Base-by-base conservation (phyloP, 2,888 invertebrate genomes). In the Acanthacorydalis orientalis region DNA sequence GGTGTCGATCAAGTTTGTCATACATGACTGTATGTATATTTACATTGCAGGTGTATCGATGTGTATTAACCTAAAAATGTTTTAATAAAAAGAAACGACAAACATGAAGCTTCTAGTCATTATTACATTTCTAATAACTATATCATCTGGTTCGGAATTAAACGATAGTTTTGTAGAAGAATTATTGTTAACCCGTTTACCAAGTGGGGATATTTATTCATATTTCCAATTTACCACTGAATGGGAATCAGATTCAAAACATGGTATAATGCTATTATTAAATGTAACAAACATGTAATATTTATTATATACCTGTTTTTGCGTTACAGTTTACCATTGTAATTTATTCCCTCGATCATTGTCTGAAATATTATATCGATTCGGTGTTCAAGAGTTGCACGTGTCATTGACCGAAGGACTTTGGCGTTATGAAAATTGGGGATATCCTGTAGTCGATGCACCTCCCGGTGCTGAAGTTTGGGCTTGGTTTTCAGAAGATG, bases 351-450 rank as follows among this genome's bases (percentile, higher is more conserved):
- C 96, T 2, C 78, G 90, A 57, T 80, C 89, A 1, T 68, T 96
- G 44, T 85, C 88, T 10, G 95, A 96, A 70, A 80, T 96, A 39
- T 72, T 95, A 55, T 74, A 80, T 41, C 74, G 83, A 33, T 89
- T 89, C 62, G 74, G 82, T 60, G 81, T 97, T 1, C 82, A 85
- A 60, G 96, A 96, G 63, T 65, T 98, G 15, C 92, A 95, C 60
- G 73, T 98, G 44, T 84, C 86, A 49, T 72, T 97, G 49, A 93
- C 93, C 0, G 89, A 91, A 64, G 97, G 97, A 0, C 70, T 90
- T 48, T 98, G 97, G 97, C 78, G 85, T 51, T 84, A 93, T 63
- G 80, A 85, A 54, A 78, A 80, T 48, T 98, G 96, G 96, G 96
- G 96, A 1, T 92, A 92, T 67, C 93, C 95, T 2, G 77, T 88